phyloP scores from a whole-genome alignment of 2,888 invertebrate genomes.

The Helicoverpa assulta region DNA sequence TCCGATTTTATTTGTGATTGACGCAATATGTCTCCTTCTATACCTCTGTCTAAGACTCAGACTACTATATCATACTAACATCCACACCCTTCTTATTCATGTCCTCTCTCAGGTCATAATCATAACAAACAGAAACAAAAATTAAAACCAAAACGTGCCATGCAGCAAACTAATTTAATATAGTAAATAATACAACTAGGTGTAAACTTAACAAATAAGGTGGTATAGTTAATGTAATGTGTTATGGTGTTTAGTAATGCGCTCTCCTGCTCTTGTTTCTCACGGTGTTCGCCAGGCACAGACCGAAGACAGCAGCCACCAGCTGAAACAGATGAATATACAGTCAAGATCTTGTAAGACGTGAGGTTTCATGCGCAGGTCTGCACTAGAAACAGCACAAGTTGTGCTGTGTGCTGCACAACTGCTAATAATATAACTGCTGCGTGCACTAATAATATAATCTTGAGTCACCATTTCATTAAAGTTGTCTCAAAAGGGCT shows the following conservation, averaged over 20 bases:
- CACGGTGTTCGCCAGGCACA: slow-evolving; percentile 96
- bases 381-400: no score
- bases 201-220: slow-evolving; percentile 45
- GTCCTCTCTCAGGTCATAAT: no score
- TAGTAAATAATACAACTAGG: slow-evolving; percentile 43
- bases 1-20: no score
- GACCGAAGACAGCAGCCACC: slow-evolving; percentile 94
- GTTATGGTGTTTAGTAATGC: slow-evolving; percentile 71
- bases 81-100: no score
- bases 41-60: no score
- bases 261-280: slow-evolving; percentile 93
- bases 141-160: slow-evolving; percentile 19
- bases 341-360: neutral
- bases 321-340: slow-evolving; percentile 84
- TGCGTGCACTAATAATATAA: no score
- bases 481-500: no score
- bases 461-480: no score
- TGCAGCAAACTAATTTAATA: slow-evolving; percentile 28
- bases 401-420: no score
- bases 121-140: neutral
- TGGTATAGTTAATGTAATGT: neutral
- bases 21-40: no score
- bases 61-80: no score
- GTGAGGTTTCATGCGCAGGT: neutral
- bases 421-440: no score